Evolutionary conservation across 1,140 invertebrate species (phyloP).

Genomic region (Melitaea cinxia): DNA sequence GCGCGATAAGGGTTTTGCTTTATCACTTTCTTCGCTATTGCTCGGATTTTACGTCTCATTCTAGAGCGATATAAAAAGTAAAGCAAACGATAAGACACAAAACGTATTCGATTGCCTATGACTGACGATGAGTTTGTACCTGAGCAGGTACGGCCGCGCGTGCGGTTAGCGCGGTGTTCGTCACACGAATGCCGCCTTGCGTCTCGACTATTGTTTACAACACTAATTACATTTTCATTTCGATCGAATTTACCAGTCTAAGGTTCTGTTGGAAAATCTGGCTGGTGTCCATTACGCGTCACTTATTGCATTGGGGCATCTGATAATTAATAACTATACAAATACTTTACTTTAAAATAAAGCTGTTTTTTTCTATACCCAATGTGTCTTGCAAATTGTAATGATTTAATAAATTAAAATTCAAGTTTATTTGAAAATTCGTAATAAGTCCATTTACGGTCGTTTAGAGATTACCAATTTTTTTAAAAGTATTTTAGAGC

Average conservation of each 20-base stretch:
- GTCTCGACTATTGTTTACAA: conserved; percentile 71
- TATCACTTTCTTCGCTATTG: conserved; percentile 41
- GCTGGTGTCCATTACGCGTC: conserved; percentile 45
- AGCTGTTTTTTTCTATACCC: too few species aligned
- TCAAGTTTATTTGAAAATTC: too few species aligned
- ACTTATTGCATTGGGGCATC: conserved; percentile 19
- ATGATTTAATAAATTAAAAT: too few species aligned
- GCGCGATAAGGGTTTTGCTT: conserved; percentile 36
- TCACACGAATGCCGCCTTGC: conserved; percentile 68
- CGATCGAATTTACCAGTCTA: conserved; percentile 73
- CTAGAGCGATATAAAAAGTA: conserved; percentile 26
- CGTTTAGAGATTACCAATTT: too few species aligned
- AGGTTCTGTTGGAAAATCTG: conserved; percentile 73
- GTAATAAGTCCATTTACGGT: too few species aligned
- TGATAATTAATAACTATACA: not conserved
- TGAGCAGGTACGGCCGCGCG: conserved; percentile 54
- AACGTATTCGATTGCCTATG: conserved; percentile 30
- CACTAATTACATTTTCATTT: conserved; percentile 74
- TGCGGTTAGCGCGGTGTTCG: conserved; percentile 62
- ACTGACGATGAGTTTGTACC: conserved; percentile 53
- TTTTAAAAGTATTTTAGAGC: too few species aligned
- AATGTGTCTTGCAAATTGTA: too few species aligned
- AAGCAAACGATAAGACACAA: conserved; percentile 32
- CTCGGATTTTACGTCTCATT: conserved; percentile 33
- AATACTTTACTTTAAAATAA: too few species aligned